Conservation (phyloP, 2,888 invertebrate species). For the Pristionchus mayeri region DNA sequence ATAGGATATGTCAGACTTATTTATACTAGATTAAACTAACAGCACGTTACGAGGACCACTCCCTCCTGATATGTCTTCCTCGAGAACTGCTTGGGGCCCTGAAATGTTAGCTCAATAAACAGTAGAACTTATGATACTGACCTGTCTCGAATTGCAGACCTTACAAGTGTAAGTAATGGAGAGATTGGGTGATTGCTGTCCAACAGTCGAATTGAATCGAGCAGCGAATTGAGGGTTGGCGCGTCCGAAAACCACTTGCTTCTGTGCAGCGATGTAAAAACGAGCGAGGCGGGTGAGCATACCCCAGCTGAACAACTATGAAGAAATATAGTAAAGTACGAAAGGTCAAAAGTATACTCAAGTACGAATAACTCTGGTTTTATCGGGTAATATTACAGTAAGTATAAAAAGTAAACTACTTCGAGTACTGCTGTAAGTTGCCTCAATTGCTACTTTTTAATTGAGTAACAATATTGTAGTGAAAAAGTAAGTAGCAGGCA, state of each 20-base stretch:
- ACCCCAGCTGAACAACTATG: not conserved
- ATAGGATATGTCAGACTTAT: not conserved
- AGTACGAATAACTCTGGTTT: no score
- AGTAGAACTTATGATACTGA: constrained; percentile 60
- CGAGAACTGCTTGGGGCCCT: constrained; percentile 74
- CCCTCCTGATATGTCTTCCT: constrained; percentile 78
- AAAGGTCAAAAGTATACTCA: no score
- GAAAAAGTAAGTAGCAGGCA: no score
- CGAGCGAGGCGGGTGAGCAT: constrained; percentile 42
- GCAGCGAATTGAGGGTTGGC: not conserved
- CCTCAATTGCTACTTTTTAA: no score
- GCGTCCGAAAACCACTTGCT: not conserved
- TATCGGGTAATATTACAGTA: no score
- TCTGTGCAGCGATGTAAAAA: not conserved
- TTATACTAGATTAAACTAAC: not conserved
- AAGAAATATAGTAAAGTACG: not conserved
- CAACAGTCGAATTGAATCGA: constrained; percentile 52
- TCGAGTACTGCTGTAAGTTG: no score
- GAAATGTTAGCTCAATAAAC: not conserved
- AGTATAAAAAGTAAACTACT: no score
- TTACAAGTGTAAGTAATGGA: constrained; percentile 89
- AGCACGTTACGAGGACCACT: constrained; percentile 91
- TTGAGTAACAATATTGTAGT: no score
- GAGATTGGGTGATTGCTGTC: constrained; percentile 56
- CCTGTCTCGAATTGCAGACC: constrained; percentile 86